Percentiles rank a stretch among this genome's conserved stretches.
These are phyloP conservation scores for Anticlea derivata DNA, from an alignment of 2,888 invertebrate species.

Conservation along the genomic window DNA sequence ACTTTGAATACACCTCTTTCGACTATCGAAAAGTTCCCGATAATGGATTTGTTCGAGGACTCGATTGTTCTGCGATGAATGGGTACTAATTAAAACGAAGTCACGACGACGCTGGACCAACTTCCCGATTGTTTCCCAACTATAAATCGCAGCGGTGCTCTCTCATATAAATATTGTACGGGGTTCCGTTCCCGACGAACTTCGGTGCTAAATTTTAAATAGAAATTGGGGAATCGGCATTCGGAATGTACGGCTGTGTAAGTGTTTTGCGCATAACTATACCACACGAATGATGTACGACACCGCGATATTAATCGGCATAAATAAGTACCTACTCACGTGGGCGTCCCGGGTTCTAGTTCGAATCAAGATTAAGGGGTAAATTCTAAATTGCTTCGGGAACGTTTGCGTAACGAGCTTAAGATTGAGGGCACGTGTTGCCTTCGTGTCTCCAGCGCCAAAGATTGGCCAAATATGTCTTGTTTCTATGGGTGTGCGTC, in stretches of 20 bases:
- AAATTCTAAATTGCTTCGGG: constrained; percentile 69
- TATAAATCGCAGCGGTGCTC: constrained; percentile 74
- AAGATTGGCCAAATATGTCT: constrained; percentile 67
- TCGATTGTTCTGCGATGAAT: constrained; percentile 82
- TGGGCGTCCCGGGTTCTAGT: constrained; percentile 50
- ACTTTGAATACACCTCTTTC: constrained; percentile 80
- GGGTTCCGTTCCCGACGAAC: constrained; percentile 53
- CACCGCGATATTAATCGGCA: constrained; percentile 50
- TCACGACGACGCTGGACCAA: constrained; percentile 77
- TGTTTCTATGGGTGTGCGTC: constrained; percentile 42
- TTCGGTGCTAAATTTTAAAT: constrained; percentile 79
- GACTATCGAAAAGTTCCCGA: constrained; percentile 81
- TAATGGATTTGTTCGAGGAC: constrained; percentile 81
- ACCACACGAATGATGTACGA: constrained; percentile 36
- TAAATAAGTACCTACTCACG: constrained; percentile 48
- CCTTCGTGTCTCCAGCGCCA: constrained; percentile 50
- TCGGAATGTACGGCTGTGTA: constrained; percentile 44
- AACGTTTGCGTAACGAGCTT: constrained; percentile 72
- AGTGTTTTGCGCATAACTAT: constrained; percentile 36
- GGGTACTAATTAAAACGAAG: constrained; percentile 84
- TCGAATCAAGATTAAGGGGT: constrained; percentile 63
- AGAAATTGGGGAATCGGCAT: constrained; percentile 62
- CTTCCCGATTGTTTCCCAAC: constrained; percentile 77
- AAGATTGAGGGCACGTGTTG: constrained; percentile 74
- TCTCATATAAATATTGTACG: constrained; percentile 76